A percentile compares a stretch with the other conserved stretches of the same genome.
Evolutionary conservation across 2,113 vertebrate species (phyloP).

Genomic region (Dendropsophus ebraccatus): DNA sequence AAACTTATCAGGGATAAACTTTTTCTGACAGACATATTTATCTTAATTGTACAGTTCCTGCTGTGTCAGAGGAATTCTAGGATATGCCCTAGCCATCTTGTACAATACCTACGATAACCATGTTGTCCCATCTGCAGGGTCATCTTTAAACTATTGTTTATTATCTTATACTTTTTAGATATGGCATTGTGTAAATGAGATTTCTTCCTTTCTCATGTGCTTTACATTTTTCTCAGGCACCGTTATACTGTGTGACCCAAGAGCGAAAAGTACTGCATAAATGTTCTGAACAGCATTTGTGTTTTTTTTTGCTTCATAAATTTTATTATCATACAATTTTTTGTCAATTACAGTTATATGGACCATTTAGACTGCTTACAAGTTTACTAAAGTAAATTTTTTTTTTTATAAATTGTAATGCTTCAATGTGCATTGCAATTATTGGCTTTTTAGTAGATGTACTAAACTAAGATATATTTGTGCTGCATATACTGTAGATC

Average conservation of each 20-base stretch:
- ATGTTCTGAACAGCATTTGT: not conserved
- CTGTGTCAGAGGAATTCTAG: slow-evolving; percentile 61
- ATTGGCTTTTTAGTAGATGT: too few relatives aligned
- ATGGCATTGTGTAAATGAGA: slow-evolving; percentile 35
- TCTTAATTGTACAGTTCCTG: slow-evolving; percentile 23
- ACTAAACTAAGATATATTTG: too few relatives aligned
- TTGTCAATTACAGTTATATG: not conserved
- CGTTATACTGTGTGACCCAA: not conserved
- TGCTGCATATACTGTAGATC: too few relatives aligned
- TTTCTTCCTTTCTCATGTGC: slow-evolving; percentile 62
- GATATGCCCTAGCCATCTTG: slow-evolving; percentile 62
- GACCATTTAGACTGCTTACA: not conserved
- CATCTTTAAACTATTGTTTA: slow-evolving; percentile 57
- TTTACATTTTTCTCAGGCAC: slow-evolving; percentile 56
- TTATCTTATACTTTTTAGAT: slow-evolving; percentile 57
- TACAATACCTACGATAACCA: slow-evolving; percentile 61
- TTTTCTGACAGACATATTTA: not conserved
- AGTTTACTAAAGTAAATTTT: too few relatives aligned
- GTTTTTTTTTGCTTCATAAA: too few relatives aligned
- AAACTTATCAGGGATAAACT: not conserved
- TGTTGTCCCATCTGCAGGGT: slow-evolving; percentile 57
- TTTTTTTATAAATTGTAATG: too few relatives aligned
- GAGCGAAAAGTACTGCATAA: not conserved
- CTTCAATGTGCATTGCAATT: too few relatives aligned
- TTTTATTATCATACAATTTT: too few relatives aligned